Evolutionary conservation across 2,113 vertebrate genomes (phyloP), one percentile per base, ranked within the genome.

Genomic region (Hemiscyllium ocellatum): DNA sequence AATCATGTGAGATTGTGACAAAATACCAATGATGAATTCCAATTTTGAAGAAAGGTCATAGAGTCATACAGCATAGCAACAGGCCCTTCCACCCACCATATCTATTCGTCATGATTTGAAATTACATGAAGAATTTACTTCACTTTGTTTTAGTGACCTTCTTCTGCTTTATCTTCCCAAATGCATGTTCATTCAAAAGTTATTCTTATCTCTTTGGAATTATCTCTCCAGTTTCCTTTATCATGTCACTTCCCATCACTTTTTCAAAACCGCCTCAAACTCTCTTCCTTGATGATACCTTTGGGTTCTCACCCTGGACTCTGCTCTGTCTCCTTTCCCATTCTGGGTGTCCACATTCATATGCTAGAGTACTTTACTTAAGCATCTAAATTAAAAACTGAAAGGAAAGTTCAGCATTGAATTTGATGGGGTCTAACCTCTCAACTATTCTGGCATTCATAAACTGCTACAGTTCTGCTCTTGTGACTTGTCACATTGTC

Each of bases 401-500:
- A 91, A 93, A 90, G 24, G 50, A 61, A 90, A 66, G 89, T 37
- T 93, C 17, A 66, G 19, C 61, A 93, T 8, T 66, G 89, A 93
- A 68, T 37, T 37, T 66, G n/a, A 93, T 68, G 89, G 61, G 66
- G 61, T 68, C 65, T 33, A 66, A 93, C n/a, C 61, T 68, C 61
- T 17, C 13, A 37, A 61, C 66, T 68, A 66, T 42, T 19, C 17
- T 68, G 89, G 89, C 33, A 68, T n/a, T 93, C 89, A 90, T n/a
- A 93, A 68, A 68, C 61, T 66, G 61, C 20, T 37, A 66, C 56
- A 93, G 61, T 61, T 93, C 61, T 93, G 33, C n/a, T 93, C 56
- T n/a, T 65, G 89, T 93, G 61, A 93, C 66, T 93, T 93, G 66
- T 93, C 61, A 37, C 89, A 93, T 93, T n/a, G 37, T 93, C 42